Base-by-base conservation (phyloP, 2,113 vertebrate species). In the Danionella cerebrum region DNA sequence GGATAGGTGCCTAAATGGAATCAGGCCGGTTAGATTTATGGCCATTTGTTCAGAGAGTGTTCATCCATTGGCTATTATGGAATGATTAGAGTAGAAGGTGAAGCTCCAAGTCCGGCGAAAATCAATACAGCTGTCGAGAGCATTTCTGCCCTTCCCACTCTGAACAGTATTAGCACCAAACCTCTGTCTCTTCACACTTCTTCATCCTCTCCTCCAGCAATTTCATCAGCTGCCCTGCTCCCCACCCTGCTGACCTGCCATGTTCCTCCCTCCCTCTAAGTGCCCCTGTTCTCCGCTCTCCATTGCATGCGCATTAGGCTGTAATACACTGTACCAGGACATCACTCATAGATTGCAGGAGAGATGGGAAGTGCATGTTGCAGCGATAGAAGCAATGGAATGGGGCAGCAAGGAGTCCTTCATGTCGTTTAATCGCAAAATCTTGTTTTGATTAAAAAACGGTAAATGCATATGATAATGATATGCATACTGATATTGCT, bases 61-160 rank as follows among this genome's bases (percentile, higher is more conserved):
- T 97, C 95, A 98, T 98, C 94, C 94, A 94, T 94, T 94, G 95
- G 93, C 93, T 94, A 98, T 98, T 98, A 98, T 91, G 90, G 93
- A 92, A 97, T 98, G 94, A 98, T 97, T 95, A 98, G 94, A 94
- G 93, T 91, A 93, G 94, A 97, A 97, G 96, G 94, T 97, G 95
- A 98, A 94, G 93, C 93, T 96, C 92, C 92, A 92, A 95, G 94
- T 94, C 95, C 93, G 90, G 91, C 83, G 86, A 95, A 98, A 98
- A 98, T 98, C 96, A 97, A 98, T 98, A 98, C 83, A 79, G 87
- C 90, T 81, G 96, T 98, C 95, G 94, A 94, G 91, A 97, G 92
- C 90, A 87, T 96, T 98, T 94, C 93, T 92, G 93, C 91, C 85
- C 83, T 84, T 80, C 83, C 85, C 73, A 80, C 84, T 84, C 84